phyloP scores from a whole-genome alignment of 1,140 invertebrate genomes.

The Hyles euphorbiae region DNA sequence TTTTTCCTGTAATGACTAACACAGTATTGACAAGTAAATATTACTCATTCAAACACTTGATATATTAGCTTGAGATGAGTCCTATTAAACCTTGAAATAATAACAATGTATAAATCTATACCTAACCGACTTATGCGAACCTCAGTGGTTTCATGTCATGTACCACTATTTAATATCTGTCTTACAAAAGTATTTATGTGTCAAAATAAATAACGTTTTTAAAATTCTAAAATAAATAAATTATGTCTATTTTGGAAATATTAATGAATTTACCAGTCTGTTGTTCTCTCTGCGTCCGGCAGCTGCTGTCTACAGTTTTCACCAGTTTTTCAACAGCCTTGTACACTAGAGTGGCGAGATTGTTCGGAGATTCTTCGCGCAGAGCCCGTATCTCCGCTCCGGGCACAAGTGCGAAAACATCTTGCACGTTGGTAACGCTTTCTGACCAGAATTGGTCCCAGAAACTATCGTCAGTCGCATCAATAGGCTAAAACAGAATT shows the following conservation, averaged over 20 bases:
- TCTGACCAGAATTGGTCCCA: conserved; percentile 99
- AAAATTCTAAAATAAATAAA: background rate
- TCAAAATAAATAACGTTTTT: background rate
- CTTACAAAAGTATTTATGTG: background rate
- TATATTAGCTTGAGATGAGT: too few relatives aligned
- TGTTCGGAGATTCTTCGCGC: conserved; percentile 97
- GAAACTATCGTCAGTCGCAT: conserved; percentile 93
- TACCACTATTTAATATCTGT: too few relatives aligned
- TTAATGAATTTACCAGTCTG: conserved; percentile 83
- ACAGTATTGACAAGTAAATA: too few relatives aligned
- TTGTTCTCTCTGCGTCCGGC: conserved; percentile 95
- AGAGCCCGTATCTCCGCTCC: conserved; percentile 94
- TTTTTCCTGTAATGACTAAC: too few relatives aligned
- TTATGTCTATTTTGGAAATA: background rate
- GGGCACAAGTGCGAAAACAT: conserved; percentile 97
- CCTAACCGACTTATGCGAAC: too few relatives aligned
- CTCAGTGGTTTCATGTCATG: too few relatives aligned
- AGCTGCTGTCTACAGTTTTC: conserved; percentile 94
- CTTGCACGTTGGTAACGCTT: conserved; percentile 94
- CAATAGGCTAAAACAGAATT: conserved; percentile 84
- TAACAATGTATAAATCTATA: too few relatives aligned
- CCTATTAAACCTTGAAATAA: too few relatives aligned
- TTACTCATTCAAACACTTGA: too few relatives aligned
- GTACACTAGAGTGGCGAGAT: conserved; percentile 98
- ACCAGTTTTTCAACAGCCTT: conserved; percentile 98